Evolutionary conservation across 2,113 vertebrate genomes (phyloP).

Genomic region (Lutjanus erythropterus): DNA sequence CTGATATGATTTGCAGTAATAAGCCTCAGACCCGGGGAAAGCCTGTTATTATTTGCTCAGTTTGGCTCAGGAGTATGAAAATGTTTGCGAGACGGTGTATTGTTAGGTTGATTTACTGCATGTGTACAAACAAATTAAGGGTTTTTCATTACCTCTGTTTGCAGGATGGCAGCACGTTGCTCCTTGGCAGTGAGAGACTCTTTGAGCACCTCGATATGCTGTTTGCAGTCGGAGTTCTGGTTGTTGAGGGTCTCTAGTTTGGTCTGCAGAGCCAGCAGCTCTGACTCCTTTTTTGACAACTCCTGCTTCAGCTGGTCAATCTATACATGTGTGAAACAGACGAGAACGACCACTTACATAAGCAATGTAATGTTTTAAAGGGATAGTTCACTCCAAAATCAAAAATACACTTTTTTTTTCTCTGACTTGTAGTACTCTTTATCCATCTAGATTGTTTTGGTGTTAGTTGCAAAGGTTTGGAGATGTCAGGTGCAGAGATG

Average conservation of each 20-base stretch:
- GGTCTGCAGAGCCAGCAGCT: constrained; percentile 99
- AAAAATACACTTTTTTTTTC: too few relatives aligned
- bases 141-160: constrained; percentile 92
- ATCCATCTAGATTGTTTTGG: too few relatives aligned
- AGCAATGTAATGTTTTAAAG: constrained; percentile 1
- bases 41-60: constrained; percentile 41
- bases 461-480: too few relatives aligned
- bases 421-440: too few relatives aligned
- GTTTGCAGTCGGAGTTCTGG: constrained; percentile 99
- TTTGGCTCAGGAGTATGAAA: constrained; percentile 14
- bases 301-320: constrained; percentile 99
- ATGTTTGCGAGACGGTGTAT: constrained; percentile 17
- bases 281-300: constrained; percentile 98
- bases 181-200: constrained; percentile 99
- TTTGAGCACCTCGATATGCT: constrained; percentile 99
- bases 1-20: constrained; percentile 41
- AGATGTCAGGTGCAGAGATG: too few relatives aligned
- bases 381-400: too few relatives aligned
- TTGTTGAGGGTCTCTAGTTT: constrained; percentile 99
- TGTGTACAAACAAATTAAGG: constrained; percentile 1
- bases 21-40: not conserved
- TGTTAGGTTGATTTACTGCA: constrained; percentile 33
- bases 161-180: constrained; percentile 99
- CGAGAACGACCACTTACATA: not conserved
- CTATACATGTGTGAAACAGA: constrained; percentile 75